Percentiles rank a stretch among this genome's conserved stretches.
Conservation (phyloP, 2,888 invertebrate species). For the Euclidia mi region DNA sequence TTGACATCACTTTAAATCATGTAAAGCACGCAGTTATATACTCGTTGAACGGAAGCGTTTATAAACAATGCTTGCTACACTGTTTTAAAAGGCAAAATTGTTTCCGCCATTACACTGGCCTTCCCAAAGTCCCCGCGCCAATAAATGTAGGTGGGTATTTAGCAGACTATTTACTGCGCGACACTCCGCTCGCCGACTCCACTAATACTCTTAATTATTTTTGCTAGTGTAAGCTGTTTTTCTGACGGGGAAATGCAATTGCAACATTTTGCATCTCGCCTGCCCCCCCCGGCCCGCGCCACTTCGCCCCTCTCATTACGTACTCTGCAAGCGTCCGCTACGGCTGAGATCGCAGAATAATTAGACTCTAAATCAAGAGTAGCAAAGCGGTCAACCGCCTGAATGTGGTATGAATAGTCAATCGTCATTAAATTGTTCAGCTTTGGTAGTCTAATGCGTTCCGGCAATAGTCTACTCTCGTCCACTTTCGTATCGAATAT, state of each 20-base stretch:
- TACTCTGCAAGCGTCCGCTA: slow-evolving; percentile 79
- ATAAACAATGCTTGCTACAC: slow-evolving; percentile 74
- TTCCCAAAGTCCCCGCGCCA: slow-evolving; percentile 79
- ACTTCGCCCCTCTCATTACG: slow-evolving; percentile 81
- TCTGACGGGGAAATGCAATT: slow-evolving; percentile 87
- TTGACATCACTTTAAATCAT: slow-evolving; percentile 53
- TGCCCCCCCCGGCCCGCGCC: slow-evolving; percentile 53
- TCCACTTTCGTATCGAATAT: slow-evolving; percentile 48
- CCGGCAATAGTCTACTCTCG: slow-evolving; percentile 60
- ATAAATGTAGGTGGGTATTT: slow-evolving; percentile 89
- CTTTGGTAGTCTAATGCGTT: slow-evolving; percentile 87
- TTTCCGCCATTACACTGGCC: slow-evolving; percentile 82
- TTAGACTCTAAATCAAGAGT: slow-evolving; percentile 89
- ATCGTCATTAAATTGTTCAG: slow-evolving; percentile 89
- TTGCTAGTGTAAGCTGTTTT: slow-evolving; percentile 89
- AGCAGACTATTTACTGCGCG: slow-evolving; percentile 87
- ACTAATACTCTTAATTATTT: slow-evolving; percentile 90
- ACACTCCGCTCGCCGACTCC: slow-evolving; percentile 83
- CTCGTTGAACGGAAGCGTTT: slow-evolving; percentile 57
- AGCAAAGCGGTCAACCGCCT: slow-evolving; percentile 86
- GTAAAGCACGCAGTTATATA: slow-evolving; percentile 48
- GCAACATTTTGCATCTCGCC: slow-evolving; percentile 86
- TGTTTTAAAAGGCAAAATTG: slow-evolving; percentile 85
- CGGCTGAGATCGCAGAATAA: slow-evolving; percentile 87
- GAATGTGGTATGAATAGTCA: slow-evolving; percentile 89